Evolutionary conservation across 2,888 invertebrate species (phyloP).

Genomic region (Pheosia gnoma): DNA sequence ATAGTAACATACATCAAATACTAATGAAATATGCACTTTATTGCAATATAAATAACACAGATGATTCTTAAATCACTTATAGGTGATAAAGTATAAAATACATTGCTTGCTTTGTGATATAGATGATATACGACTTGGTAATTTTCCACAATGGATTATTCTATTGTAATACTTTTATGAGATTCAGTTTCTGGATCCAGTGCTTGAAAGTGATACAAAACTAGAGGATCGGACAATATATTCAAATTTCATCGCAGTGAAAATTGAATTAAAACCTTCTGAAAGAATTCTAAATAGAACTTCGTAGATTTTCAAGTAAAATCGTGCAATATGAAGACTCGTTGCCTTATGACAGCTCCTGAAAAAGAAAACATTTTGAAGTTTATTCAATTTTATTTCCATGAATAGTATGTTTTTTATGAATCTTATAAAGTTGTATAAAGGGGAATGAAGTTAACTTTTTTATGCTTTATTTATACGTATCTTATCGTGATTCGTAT

Average conservation of each 20-base stretch:
- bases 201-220: not conserved
- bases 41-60: not conserved
- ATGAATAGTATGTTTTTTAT: not conserved
- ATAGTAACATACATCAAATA: not conserved
- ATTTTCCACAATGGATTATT: not conserved
- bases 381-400: not conserved
- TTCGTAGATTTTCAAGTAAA: not conserved
- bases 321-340: not conserved
- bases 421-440: not conserved
- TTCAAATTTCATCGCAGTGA: too few species aligned
- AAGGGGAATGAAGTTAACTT: not conserved
- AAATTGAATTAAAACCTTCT: too few species aligned
- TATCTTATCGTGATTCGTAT: not conserved
- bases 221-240: not conserved
- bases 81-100: conserved; percentile 1
- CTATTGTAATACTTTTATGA: not conserved
- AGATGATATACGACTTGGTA: not conserved
- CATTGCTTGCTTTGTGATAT: not conserved
- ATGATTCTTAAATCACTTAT: not conserved
- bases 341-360: not conserved
- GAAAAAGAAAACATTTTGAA: conserved; percentile 1
- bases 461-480: not conserved
- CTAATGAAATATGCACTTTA: not conserved
- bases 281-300: not conserved
- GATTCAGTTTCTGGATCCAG: not conserved